Conservation (phyloP, 2,797 vertebrate species). For the Falco columbarius region DNA sequence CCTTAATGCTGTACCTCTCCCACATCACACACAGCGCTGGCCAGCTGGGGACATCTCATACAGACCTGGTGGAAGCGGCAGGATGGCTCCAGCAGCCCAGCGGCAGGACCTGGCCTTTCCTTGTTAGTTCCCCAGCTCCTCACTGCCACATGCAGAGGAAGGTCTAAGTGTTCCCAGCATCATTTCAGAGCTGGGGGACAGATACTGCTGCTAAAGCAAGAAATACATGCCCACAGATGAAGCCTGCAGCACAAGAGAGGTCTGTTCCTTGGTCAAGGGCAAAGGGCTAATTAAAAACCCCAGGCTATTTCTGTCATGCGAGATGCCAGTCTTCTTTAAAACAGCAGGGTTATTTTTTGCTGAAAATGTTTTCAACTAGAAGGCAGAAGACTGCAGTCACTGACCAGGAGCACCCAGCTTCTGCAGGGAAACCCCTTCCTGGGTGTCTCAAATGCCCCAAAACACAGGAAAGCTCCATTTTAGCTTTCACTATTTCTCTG, state of each 20-base stretch:
- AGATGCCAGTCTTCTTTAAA: not conserved
- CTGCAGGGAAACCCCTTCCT: not conserved
- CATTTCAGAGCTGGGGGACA: not conserved
- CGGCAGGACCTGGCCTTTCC: not conserved
- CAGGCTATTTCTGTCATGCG: not conserved
- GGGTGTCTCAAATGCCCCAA: not conserved
- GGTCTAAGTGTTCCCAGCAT: not conserved
- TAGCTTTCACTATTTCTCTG: not conserved
- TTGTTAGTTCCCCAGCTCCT: not conserved
- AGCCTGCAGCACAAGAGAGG: not conserved
- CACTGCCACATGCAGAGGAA: fast-evolving
- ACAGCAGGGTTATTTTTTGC: too few species aligned
- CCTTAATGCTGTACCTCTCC: not conserved
- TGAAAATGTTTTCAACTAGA: not conserved
- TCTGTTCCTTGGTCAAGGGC: not conserved
- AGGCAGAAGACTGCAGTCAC: not conserved
- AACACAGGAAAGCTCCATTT: not conserved
- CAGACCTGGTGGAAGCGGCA: not conserved
- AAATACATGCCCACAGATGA: not conserved
- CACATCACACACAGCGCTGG: not conserved
- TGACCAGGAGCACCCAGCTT: not conserved
- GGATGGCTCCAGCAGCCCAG: not conserved
- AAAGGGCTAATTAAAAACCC: not conserved
- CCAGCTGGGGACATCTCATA: too few species aligned
- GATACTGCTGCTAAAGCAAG: not conserved